phyloP scores from a whole-genome alignment of 2,113 vertebrate species.

The Solea senegalensis region DNA sequence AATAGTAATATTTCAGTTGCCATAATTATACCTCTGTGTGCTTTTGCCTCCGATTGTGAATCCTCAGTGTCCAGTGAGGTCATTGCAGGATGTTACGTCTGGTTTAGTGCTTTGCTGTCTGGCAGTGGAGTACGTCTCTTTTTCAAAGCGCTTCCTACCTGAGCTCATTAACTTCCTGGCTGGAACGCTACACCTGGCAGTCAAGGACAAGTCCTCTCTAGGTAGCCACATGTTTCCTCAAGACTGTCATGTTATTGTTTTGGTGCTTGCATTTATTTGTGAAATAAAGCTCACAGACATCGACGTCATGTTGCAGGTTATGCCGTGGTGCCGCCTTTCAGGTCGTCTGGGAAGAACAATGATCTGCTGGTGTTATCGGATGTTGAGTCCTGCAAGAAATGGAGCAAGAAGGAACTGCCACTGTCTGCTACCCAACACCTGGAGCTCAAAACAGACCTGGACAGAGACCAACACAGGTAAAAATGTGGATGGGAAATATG shows the following conservation, averaged over 20 bases:
- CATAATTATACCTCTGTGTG: background rate
- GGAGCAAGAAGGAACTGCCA: constrained; percentile 82
- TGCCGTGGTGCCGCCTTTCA: constrained; percentile 86
- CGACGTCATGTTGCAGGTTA: constrained; percentile 79
- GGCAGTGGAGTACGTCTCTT: constrained; percentile 88
- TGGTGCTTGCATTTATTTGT: background rate
- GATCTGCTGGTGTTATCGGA: constrained; percentile 83
- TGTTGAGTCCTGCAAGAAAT: constrained; percentile 76
- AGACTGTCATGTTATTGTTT: background rate
- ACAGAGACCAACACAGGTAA: constrained; percentile 88
- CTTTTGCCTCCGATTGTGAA: background rate
- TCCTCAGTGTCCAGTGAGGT: constrained; percentile 86
- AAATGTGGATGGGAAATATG: too few relatives aligned
- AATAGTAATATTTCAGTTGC: background rate
- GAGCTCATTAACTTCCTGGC: constrained; percentile 92
- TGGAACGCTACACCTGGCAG: constrained; percentile 87
- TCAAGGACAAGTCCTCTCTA: constrained; percentile 75
- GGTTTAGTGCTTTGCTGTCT: constrained; percentile 89
- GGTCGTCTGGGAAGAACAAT: constrained; percentile 77
- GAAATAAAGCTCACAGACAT: background rate
- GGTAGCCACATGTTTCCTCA: constrained; percentile 70
- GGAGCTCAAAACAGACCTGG: constrained; percentile 47
- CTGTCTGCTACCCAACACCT: constrained; percentile 69
- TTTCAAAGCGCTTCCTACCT: constrained; percentile 90
- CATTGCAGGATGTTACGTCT: constrained; percentile 84